These are phyloP conservation scores for Caenorhabditis sp. DNA, from an alignment of 2,888 invertebrate species.

Conservation along the genomic window DNA sequence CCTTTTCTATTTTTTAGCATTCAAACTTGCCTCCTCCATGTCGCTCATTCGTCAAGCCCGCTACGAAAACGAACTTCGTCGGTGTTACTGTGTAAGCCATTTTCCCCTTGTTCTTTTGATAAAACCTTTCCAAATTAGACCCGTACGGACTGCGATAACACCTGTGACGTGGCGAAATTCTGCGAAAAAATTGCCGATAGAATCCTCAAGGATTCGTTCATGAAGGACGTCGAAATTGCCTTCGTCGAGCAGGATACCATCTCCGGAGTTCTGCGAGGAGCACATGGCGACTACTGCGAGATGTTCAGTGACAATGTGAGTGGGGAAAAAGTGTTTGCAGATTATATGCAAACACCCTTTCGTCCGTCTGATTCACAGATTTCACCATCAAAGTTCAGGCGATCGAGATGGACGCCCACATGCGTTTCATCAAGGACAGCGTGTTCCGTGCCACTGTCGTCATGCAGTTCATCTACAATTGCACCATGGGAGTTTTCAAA, in stretches of 20 bases:
- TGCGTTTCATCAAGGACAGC: conserved; percentile 22
- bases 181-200: conserved; percentile 8
- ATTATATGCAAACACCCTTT: too few species aligned
- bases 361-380: neutral
- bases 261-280: conserved; percentile 17
- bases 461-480: conserved; percentile 33
- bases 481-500: conserved; percentile 20
- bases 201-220: conserved; percentile 2
- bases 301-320: conserved; percentile 34
- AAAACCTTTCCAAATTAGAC: conserved; percentile 1
- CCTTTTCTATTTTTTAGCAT: neutral
- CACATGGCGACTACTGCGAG: conserved; percentile 30
- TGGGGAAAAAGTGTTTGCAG: neutral
- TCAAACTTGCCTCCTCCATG: too few species aligned
- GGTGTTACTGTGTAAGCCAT: conserved; percentile 33
- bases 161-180: conserved; percentile 1
- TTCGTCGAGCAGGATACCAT: conserved; percentile 29
- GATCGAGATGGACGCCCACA: conserved; percentile 31
- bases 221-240: conserved; percentile 18
- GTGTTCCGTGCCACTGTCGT: conserved; percentile 24
- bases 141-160: conserved; percentile 2
- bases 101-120: neutral
- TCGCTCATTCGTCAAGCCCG: neutral
- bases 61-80: conserved; percentile 1
- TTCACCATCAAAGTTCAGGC: conserved; percentile 7